phyloP scores from a whole-genome alignment of 2,888 invertebrate genomes.

The Metellina segmentata region DNA sequence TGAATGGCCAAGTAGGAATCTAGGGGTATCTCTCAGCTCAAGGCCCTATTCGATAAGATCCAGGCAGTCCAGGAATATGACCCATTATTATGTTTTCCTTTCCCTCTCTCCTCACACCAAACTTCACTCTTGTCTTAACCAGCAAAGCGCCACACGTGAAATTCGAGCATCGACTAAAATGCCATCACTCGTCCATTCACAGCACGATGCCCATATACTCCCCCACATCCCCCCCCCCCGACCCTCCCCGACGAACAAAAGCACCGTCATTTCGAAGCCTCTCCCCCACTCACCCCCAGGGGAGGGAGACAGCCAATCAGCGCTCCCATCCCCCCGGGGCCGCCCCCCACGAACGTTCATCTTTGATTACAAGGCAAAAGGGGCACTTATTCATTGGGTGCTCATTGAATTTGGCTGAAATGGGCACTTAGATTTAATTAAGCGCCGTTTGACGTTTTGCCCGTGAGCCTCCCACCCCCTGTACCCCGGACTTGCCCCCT shows the following conservation, averaged over 20 bases:
- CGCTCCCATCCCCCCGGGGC: constrained; percentile 19
- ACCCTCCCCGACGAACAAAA: constrained; percentile 39
- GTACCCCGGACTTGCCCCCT: neutral
- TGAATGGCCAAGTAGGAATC: too few species aligned
- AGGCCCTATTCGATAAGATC: too few species aligned
- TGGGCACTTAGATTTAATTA: constrained; percentile 78
- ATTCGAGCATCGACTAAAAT: constrained; percentile 66
- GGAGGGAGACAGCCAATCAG: constrained; percentile 30
- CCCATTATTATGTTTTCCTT: too few species aligned
- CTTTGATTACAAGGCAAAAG: constrained; percentile 73
- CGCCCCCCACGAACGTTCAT: constrained; percentile 42
- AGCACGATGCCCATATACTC: constrained; percentile 37
- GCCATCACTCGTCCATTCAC: constrained; percentile 72
- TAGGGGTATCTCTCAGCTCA: too few species aligned
- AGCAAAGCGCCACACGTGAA: too few species aligned
- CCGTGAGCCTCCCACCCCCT: constrained; percentile 13
- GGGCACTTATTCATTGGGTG: constrained; percentile 70
- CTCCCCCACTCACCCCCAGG: neutral
- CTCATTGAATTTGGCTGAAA: constrained; percentile 77
- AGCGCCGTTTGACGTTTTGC: constrained; percentile 77
- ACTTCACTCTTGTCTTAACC: too few species aligned
- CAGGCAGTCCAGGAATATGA: too few species aligned
- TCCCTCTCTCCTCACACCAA: too few species aligned
- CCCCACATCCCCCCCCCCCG: constrained; percentile 1
- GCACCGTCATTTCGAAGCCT: neutral